Percentiles rank a stretch among this genome's conserved stretches.
Evolutionary conservation across 1,140 invertebrate species (phyloP).

Genomic region (Chrysomallon squamiferum): DNA sequence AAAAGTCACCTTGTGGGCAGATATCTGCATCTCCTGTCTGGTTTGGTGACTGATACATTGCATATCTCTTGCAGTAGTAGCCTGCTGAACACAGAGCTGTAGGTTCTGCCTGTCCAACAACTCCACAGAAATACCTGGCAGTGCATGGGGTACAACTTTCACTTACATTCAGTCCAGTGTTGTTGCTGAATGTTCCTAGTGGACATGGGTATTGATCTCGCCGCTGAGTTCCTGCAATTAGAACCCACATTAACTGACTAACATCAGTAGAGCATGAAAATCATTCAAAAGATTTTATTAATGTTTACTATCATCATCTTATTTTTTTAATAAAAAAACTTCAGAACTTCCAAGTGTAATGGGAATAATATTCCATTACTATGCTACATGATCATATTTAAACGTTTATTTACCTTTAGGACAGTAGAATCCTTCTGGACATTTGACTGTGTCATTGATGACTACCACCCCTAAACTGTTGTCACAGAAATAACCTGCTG

Average conservation of each 20-base stretch:
- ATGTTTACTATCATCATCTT: too few relatives aligned
- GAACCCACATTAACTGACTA: background rate
- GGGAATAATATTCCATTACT: too few relatives aligned
- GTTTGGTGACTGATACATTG: constrained; percentile 44
- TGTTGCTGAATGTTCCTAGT: constrained; percentile 53
- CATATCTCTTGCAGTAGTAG: constrained; percentile 48
- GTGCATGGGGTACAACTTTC: constrained; percentile 47
- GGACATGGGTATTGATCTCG: constrained; percentile 44
- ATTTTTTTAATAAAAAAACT: too few relatives aligned
- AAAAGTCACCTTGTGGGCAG: constrained; percentile 51
- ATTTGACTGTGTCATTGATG: constrained; percentile 51
- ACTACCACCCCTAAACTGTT: constrained; percentile 53
- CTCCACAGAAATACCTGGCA: constrained; percentile 47
- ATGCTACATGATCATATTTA: too few relatives aligned
- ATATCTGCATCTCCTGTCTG: constrained; percentile 48
- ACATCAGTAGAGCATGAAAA: too few relatives aligned
- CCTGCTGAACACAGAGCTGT: constrained; percentile 48
- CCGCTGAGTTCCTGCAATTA: constrained; percentile 37
- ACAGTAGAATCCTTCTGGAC: constrained; percentile 56
- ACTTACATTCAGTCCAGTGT: constrained; percentile 46
- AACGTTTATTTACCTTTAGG: constrained; percentile 43
- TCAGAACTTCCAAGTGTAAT: too few relatives aligned
- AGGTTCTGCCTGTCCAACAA: constrained; percentile 40
- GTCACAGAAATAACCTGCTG: constrained; percentile 57
- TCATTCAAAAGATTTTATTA: too few relatives aligned